A percentile compares a stretch with the other conserved stretches of the same genome.
Evolutionary conservation across 1,140 invertebrate species (phyloP).

Genomic region (Lepeophtheirus salmonis): DNA sequence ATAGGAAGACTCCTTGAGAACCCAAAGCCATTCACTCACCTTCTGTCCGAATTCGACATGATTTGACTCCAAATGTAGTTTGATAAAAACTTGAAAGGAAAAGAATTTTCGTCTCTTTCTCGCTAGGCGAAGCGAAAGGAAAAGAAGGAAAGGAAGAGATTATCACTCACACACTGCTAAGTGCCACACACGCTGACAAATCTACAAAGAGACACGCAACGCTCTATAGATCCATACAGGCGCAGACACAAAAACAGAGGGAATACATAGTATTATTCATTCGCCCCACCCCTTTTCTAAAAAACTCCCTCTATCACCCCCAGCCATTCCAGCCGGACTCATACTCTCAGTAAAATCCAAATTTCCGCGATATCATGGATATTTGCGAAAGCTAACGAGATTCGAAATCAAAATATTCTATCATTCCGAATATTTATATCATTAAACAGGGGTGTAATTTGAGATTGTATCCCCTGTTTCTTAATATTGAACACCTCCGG

Average conservation of each 20-base stretch:
- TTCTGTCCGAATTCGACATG: neutral
- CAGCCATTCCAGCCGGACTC: neutral
- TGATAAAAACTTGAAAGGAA: neutral
- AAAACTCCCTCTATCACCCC: neutral
- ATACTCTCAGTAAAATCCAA: neutral
- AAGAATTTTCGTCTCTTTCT: neutral
- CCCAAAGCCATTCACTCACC: neutral
- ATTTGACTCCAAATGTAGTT: neutral
- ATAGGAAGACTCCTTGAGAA: no score
- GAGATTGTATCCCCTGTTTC: neutral
- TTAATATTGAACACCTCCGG: neutral
- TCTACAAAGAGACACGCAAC: neutral
- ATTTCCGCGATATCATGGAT: no score
- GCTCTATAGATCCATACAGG: neutral
- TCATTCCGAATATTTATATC: no score
- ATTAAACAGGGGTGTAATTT: no score
- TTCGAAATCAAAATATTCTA: no score
- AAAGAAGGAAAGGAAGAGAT: neutral
- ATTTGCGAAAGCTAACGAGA: no score
- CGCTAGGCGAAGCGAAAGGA: neutral
- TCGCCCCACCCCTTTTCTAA: neutral
- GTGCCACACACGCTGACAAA: neutral
- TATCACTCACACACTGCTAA: neutral
- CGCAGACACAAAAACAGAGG: neutral
- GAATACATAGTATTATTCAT: neutral